Evolutionary conservation across 2,113 vertebrate genomes (phyloP).

Genomic region (Erythrocercus mccallii): DNA sequence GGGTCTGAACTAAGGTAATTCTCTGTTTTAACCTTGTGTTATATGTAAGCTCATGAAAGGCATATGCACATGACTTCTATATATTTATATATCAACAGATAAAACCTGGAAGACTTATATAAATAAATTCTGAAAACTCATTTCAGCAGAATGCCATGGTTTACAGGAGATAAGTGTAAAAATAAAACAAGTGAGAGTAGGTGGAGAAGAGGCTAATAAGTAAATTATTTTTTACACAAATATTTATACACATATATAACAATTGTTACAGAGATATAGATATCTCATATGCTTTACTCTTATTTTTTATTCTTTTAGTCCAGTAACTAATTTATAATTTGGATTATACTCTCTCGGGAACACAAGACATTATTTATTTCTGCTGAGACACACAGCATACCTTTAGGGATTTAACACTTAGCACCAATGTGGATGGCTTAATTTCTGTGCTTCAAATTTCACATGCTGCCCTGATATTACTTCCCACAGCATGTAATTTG

Average conservation of each 20-base stretch:
- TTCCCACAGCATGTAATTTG: not conserved
- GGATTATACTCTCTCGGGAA: not conserved
- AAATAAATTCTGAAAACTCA: not conserved
- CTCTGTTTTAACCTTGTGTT: not conserved
- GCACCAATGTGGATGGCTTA: not conserved
- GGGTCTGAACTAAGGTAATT: not conserved
- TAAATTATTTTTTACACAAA: not conserved
- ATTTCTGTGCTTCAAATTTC: not conserved
- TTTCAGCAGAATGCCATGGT: not conserved
- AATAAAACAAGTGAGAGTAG: not conserved
- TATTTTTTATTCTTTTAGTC: not conserved
- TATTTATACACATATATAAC: not conserved
- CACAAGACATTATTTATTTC: not conserved
- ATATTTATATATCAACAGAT: not conserved
- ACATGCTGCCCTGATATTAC: not conserved
- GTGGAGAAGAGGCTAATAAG: not conserved
- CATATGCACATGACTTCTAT: not conserved
- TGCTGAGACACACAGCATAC: not conserved
- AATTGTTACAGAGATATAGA: not conserved
- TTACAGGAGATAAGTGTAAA: not conserved
- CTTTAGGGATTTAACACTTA: not conserved
- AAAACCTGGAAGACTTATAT: not conserved
- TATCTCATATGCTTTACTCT: not conserved
- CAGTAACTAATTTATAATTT: not conserved
- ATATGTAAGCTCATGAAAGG: not conserved